Conservation (phyloP, 1,140 invertebrate species). For the Zaprionus gabonicus region DNA sequence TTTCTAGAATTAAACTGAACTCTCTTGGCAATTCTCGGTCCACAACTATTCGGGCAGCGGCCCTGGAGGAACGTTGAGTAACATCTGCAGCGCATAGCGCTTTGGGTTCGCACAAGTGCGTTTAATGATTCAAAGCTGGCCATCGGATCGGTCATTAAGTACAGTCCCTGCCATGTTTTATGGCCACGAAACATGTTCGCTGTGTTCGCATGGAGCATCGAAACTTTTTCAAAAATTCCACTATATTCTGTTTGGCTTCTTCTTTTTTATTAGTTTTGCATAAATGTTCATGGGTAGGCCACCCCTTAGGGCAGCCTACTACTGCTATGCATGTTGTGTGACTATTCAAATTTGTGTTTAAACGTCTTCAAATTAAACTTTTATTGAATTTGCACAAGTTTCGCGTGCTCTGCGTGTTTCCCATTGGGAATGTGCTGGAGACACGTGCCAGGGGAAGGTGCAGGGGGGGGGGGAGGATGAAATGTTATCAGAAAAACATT, state of each 20-base stretch:
- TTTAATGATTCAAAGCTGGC: conserved; percentile 71
- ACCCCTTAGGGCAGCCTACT: background rate
- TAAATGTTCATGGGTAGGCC: conserved; percentile 1
- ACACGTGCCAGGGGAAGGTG: conserved; percentile 41
- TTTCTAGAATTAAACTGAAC: background rate
- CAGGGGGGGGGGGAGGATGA: conserved; percentile 23
- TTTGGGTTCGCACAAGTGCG: conserved; percentile 59
- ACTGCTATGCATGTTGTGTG: conserved; percentile 51
- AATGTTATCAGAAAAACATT: conserved; percentile 81
- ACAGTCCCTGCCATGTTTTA: conserved; percentile 75
- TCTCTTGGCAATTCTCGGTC: no score
- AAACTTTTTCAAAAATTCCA: conserved; percentile 24
- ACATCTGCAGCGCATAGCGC: background rate
- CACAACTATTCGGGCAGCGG: background rate
- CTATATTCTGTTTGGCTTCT: conserved; percentile 19
- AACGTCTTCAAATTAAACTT: conserved; percentile 62
- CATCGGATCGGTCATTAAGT: conserved; percentile 69
- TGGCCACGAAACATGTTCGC: conserved; percentile 66
- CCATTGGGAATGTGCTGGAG: conserved; percentile 43
- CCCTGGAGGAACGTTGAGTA: no score
- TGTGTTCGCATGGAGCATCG: conserved; percentile 16
- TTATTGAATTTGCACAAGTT: conserved; percentile 53
- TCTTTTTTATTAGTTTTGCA: conserved; percentile 54
- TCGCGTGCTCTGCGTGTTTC: conserved; percentile 55
- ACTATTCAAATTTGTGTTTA: conserved; percentile 61